Evolutionary conservation across 2,797 vertebrate species (phyloP).

Genomic region (Sebastiscus albofasciatus): DNA sequence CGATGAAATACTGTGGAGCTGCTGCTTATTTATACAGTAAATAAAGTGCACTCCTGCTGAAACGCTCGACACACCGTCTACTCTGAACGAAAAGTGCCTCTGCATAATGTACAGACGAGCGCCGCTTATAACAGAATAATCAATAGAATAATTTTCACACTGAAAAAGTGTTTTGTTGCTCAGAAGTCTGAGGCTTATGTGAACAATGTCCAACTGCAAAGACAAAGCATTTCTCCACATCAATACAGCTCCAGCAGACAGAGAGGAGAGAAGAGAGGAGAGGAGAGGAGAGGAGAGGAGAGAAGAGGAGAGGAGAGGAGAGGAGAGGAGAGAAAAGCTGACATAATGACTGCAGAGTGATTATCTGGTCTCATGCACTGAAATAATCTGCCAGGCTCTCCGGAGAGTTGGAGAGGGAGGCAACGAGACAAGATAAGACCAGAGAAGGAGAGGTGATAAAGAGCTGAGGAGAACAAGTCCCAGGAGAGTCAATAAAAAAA

Average conservation of each 20-base stretch:
- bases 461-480: conserved; percentile 67
- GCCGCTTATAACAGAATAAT: neutral
- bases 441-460: conserved; percentile 64
- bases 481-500: conserved; percentile 65
- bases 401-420: conserved; percentile 64
- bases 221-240: conserved; percentile 48
- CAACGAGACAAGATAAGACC: conserved; percentile 70
- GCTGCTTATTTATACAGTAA: neutral
- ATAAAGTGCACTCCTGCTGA: neutral
- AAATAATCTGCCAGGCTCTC: conserved; percentile 72
- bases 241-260: conserved; percentile 54
- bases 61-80: neutral
- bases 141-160: conserved; percentile 40
- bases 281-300: conserved; percentile 16
- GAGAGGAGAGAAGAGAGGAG: conserved; percentile 30
- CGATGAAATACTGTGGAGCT: neutral
- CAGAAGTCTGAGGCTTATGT: conserved; percentile 18
- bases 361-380: conserved; percentile 75
- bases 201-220: conserved; percentile 36
- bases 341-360: conserved; percentile 74
- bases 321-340: conserved; percentile 32
- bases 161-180: conserved; percentile 1
- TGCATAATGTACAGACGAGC: neutral
- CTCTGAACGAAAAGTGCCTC: neutral
- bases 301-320: conserved; percentile 31